phyloP scores from a whole-genome alignment of 2,888 invertebrate genomes.

The Lasioglossum lativentre region DNA sequence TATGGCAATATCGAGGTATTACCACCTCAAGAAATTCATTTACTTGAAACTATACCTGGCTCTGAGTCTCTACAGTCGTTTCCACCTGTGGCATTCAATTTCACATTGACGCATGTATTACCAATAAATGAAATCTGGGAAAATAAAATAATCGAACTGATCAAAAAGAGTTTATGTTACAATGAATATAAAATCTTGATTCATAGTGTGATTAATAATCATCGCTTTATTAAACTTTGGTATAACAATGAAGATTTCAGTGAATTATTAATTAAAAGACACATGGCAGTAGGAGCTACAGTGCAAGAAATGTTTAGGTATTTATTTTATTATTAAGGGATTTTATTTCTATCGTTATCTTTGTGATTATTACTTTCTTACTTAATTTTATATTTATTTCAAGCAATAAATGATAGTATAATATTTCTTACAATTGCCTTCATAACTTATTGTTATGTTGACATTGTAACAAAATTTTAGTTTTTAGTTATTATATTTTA shows the following conservation, averaged over 20 bases:
- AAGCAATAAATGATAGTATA: neutral
- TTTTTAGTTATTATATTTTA: neutral
- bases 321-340: slow-evolving; percentile 3
- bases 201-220: slow-evolving; percentile 52
- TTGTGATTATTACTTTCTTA: neutral
- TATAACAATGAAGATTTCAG: slow-evolving; percentile 73
- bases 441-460: neutral
- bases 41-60: slow-evolving; percentile 86
- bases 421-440: neutral
- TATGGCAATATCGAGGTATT: slow-evolving; percentile 89
- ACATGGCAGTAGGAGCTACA: slow-evolving; percentile 71
- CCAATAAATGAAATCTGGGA: slow-evolving; percentile 87
- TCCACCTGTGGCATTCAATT: slow-evolving; percentile 87
- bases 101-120: slow-evolving; percentile 87
- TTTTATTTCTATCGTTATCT: slow-evolving; percentile 6
- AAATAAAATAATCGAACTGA: slow-evolving; percentile 83
- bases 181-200: slow-evolving; percentile 81
- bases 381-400: neutral
- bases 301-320: slow-evolving; percentile 74
- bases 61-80: slow-evolving; percentile 82
- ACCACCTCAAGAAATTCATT: slow-evolving; percentile 87
- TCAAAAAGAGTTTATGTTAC: slow-evolving; percentile 84
- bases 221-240: slow-evolving; percentile 73
- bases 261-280: slow-evolving; percentile 69
- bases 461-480: neutral